A percentile compares a stretch with the other conserved stretches of the same genome.
Conservation (phyloP, 2,113 vertebrate genomes). For the Psittacara wagleri region DNA sequence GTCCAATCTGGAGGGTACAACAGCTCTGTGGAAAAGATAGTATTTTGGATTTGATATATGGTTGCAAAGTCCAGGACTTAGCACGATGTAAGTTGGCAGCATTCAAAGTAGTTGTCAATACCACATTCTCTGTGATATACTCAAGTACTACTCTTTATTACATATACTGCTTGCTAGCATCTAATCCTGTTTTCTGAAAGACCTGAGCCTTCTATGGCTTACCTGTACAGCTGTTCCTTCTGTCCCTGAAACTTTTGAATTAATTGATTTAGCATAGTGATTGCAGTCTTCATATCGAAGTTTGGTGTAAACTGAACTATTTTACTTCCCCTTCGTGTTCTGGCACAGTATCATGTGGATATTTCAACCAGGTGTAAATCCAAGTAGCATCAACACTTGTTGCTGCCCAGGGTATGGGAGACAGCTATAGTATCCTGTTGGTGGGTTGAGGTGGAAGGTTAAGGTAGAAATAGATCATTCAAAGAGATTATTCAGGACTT, state of each 20-base stretch:
- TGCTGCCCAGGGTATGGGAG: background rate
- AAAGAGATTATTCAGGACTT: background rate
- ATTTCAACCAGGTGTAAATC: background rate
- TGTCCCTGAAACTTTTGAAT: background rate
- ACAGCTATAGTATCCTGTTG: background rate
- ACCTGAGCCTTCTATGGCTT: background rate
- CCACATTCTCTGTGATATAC: background rate
- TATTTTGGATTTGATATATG: background rate
- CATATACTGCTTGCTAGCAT: background rate
- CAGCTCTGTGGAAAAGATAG: background rate
- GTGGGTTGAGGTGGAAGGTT: background rate
- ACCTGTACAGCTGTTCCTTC: background rate
- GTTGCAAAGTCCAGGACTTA: background rate
- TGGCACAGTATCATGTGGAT: background rate
- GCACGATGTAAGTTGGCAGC: background rate
- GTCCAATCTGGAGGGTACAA: background rate
- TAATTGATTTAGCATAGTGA: background rate
- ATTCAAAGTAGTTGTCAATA: background rate
- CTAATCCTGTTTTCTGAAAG: background rate
- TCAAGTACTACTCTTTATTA: background rate
- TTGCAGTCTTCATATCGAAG: background rate
- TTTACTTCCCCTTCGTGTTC: background rate
- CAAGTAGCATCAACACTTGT: background rate
- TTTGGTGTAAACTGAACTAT: background rate
- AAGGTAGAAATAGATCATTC: background rate